Evolutionary conservation across 2,797 vertebrate species (phyloP).

Genomic region (Pseudocheirus occidentalis): DNA sequence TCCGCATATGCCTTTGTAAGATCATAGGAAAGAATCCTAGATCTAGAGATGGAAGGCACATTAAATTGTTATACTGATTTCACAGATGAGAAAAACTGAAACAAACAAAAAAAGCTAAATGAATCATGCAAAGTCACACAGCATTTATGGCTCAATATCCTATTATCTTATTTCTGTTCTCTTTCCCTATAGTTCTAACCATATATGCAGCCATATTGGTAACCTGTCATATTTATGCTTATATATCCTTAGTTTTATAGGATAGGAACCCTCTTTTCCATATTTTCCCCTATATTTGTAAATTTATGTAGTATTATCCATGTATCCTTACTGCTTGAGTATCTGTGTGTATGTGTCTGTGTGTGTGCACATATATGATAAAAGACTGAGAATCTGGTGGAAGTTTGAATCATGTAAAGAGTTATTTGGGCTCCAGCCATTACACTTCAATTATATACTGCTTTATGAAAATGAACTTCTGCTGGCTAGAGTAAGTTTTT

Average conservation of each 20-base stretch:
- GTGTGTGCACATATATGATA: neutral
- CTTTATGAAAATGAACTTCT: conserved; percentile 46
- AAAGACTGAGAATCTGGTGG: neutral
- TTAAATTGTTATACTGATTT: conserved; percentile 32
- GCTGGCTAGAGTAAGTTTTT: neutral
- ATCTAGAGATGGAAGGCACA: neutral
- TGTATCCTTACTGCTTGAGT: neutral
- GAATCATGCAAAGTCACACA: conserved; percentile 29
- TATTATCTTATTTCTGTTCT: conserved; percentile 39
- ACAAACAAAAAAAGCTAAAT: conserved; percentile 27
- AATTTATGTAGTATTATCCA: neutral
- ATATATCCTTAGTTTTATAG: neutral
- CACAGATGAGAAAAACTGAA: conserved; percentile 58
- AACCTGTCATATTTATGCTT: conserved; percentile 6
- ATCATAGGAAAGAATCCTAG: neutral
- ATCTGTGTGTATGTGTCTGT: neutral
- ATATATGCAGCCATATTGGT: neutral
- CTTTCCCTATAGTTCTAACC: conserved; percentile 27
- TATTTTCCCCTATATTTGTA: neutral
- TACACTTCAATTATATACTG: neutral
- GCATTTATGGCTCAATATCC: conserved; percentile 28
- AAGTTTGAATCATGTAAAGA: neutral
- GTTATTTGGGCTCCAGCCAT: neutral
- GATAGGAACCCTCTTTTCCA: neutral
- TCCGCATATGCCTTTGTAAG: conserved; percentile 21